Evolutionary conservation across 2,797 vertebrate genomes (phyloP), one percentile per base, ranked within the genome.

Genomic region (Apodemus agrarius): DNA sequence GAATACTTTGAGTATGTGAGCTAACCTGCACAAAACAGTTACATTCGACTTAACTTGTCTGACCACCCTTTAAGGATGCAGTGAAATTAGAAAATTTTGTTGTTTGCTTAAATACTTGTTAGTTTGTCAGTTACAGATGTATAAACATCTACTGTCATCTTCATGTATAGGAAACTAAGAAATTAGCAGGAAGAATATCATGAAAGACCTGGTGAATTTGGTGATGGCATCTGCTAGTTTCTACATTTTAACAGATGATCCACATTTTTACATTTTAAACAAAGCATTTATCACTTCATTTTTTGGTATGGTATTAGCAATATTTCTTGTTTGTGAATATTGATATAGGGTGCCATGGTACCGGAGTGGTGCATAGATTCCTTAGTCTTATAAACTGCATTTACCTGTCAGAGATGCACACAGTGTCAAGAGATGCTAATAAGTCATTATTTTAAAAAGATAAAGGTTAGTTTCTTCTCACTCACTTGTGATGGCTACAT

Each of bases 291-390:
- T 24, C n/a, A 31, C 46, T 67, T 24, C 1, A 37, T 3, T 46
- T 84, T 92, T 86, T 59, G 21, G 4, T 43, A 0, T 22, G 21
- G 1, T 74, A 29, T 34, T 31, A 11, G 4, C n/a, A 72, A 6
- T 94, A 29, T 69, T 81, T 81, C 26, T n/a, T 0, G 2, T 52
- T 22, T 74, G 3, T 37, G 2, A 3, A 59, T 22, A 26, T 19
- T 94, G 6, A 26, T 22, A 3, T 40, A 37, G 1, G 2, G 24
- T 5, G 16, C 1, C 2, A 14, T 5, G 2, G 0, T 54, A 1
- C 7, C 0, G 46, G 29, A 5, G 11, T 29, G 6, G 1, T 1
- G 74, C 19, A 57, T 6, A 69, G 10, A 1, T 1, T 69, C 6
- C 0, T 69, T 81, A 86, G 9, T 22, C 22, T 82, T 96, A 46